These are phyloP conservation scores for Ptilodon capucinus DNA, from an alignment of 2,888 invertebrate species.

Conservation along the genomic window DNA sequence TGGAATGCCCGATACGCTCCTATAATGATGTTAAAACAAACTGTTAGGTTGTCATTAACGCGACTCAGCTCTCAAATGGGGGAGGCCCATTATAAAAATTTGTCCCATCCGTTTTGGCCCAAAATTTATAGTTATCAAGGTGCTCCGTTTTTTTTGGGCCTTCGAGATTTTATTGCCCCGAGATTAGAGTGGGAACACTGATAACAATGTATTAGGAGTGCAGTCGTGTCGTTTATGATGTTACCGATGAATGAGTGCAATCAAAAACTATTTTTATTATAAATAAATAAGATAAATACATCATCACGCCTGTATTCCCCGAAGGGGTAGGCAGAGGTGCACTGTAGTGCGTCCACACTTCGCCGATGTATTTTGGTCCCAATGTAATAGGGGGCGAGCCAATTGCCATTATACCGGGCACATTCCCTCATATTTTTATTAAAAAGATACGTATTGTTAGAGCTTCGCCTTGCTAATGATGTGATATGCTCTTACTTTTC, in stretches of 20 bases:
- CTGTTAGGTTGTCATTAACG: constrained; percentile 81
- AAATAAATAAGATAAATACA: too few relatives aligned
- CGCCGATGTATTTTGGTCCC: too few relatives aligned
- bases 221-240: constrained; percentile 63
- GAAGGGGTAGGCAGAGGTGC: too few relatives aligned
- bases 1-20: constrained; percentile 79
- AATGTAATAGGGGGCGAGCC: too few relatives aligned
- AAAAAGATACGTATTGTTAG: too few relatives aligned
- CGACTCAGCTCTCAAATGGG: constrained; percentile 74
- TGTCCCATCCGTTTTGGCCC: constrained; percentile 80
- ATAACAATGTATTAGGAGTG: constrained; percentile 76
- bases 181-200: constrained; percentile 79
- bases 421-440: too few relatives aligned
- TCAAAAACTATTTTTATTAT: constrained; percentile 41
- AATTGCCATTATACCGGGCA: too few relatives aligned
- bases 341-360: too few relatives aligned
- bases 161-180: constrained; percentile 75
- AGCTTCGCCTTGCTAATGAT: too few relatives aligned
- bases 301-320: too few relatives aligned
- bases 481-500: too few relatives aligned
- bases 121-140: constrained; percentile 81
- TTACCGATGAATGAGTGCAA: constrained; percentile 59
- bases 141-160: constrained; percentile 73
- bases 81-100: constrained; percentile 81
- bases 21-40: constrained; percentile 83